Conservation (phyloP, 2,888 invertebrate species). For the Nomada flava region DNA sequence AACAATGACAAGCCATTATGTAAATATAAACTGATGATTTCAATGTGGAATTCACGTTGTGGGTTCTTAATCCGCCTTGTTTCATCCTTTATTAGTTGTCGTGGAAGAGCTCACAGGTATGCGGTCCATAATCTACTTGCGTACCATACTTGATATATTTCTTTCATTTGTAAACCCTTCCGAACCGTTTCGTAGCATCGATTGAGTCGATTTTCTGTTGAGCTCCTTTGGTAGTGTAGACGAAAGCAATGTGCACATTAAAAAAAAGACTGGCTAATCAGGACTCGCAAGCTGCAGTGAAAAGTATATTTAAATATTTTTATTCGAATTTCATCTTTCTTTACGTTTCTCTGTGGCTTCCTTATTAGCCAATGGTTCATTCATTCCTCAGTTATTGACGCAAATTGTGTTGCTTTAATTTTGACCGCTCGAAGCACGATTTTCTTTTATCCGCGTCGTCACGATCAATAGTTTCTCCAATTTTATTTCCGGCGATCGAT, state of each 20-base stretch:
- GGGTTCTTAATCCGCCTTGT: slow-evolving; percentile 79
- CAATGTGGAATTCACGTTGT: slow-evolving; percentile 78
- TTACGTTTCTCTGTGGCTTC: neutral
- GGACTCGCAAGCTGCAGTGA: neutral
- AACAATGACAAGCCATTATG: slow-evolving; percentile 74
- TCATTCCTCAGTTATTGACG: neutral
- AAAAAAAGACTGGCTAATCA: slow-evolving; percentile 38
- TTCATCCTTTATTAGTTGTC: slow-evolving; percentile 81
- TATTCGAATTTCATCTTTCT: no score
- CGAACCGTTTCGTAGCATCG: neutral
- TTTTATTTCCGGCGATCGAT: neutral
- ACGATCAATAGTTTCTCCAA: neutral
- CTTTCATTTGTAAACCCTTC: neutral
- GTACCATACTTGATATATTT: slow-evolving; percentile 4
- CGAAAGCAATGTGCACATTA: neutral
- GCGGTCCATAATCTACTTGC: slow-evolving; percentile 61
- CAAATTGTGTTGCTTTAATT: neutral
- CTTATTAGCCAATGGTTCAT: slow-evolving; percentile 33
- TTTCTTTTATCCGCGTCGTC: neutral
- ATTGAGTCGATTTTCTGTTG: slow-evolving; percentile 15
- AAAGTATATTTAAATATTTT: no score
- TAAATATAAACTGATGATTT: slow-evolving; percentile 83
- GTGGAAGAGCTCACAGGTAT: slow-evolving; percentile 81
- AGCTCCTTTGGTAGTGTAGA: neutral
- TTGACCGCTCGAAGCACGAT: neutral